These are phyloP conservation scores for Mesoligia furuncula DNA, from an alignment of 2,888 invertebrate species.

Conservation along the genomic window DNA sequence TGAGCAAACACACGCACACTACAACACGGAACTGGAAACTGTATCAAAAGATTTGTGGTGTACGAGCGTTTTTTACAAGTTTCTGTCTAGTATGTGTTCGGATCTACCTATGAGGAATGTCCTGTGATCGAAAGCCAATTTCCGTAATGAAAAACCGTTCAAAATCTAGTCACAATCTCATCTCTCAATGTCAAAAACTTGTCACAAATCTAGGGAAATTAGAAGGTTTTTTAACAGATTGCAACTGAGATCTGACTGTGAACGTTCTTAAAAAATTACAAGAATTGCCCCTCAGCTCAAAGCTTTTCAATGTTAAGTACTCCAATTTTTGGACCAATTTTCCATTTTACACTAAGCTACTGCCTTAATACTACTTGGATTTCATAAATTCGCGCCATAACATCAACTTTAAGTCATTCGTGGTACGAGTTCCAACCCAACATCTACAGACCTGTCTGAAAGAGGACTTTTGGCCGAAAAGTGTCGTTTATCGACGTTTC, in stretches of 20 bases:
- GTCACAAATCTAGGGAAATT: background rate
- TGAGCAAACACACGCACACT: constrained; percentile 74
- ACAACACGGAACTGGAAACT: constrained; percentile 72
- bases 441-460: too few relatives aligned
- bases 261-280: too few relatives aligned
- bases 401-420: too few relatives aligned
- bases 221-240: background rate
- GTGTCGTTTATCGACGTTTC: too few relatives aligned
- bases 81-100: background rate
- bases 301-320: too few relatives aligned
- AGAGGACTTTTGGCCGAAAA: too few relatives aligned
- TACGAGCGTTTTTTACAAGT: background rate
- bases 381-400: too few relatives aligned
- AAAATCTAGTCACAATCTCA: background rate
- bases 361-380: background rate
- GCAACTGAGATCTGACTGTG: background rate
- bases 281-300: background rate
- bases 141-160: background rate
- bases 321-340: background rate
- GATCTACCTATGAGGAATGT: background rate
- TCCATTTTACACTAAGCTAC: too few relatives aligned
- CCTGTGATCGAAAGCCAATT: background rate
- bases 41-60: constrained; percentile 69
- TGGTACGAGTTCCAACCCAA: too few relatives aligned
- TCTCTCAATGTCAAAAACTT: background rate